phyloP scores from a whole-genome alignment of 2,888 invertebrate genomes.

The Eubasilissa splendida region DNA sequence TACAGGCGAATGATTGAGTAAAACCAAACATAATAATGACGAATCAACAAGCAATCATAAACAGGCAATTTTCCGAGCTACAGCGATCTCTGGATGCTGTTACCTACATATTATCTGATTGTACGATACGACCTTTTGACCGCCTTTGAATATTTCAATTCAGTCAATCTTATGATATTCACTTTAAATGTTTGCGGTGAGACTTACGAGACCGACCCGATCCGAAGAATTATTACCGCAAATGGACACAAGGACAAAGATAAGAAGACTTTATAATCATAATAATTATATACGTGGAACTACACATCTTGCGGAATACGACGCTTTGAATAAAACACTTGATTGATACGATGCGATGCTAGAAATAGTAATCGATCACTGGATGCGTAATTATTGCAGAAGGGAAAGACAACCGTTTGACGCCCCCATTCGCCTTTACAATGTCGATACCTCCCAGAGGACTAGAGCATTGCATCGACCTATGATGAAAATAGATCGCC shows the following conservation, averaged over 20 bases:
- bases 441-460: no score
- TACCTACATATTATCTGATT: constrained; percentile 3
- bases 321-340: constrained; percentile 3
- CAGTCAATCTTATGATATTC: constrained; percentile 27
- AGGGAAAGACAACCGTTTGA: background rate
- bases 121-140: constrained; percentile 39
- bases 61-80: constrained; percentile 1
- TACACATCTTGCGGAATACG: constrained; percentile 10
- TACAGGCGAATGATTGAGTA: constrained; percentile 7
- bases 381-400: background rate
- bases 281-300: constrained; percentile 20
- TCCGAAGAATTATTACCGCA: constrained; percentile 13
- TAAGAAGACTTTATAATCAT: constrained; percentile 19
- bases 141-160: constrained; percentile 41
- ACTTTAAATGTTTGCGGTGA: constrained; percentile 29
- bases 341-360: background rate
- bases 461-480: no score
- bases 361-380: background rate
- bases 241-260: constrained; percentile 29
- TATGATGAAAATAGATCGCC: no score
- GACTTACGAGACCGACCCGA: background rate
- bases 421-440: background rate
- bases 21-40: constrained; percentile 18
- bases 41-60: constrained; percentile 25
- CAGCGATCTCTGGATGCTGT: no score